phyloP scores from a whole-genome alignment of 1,140 invertebrate genomes.

The Ceratitis capitata region DNA sequence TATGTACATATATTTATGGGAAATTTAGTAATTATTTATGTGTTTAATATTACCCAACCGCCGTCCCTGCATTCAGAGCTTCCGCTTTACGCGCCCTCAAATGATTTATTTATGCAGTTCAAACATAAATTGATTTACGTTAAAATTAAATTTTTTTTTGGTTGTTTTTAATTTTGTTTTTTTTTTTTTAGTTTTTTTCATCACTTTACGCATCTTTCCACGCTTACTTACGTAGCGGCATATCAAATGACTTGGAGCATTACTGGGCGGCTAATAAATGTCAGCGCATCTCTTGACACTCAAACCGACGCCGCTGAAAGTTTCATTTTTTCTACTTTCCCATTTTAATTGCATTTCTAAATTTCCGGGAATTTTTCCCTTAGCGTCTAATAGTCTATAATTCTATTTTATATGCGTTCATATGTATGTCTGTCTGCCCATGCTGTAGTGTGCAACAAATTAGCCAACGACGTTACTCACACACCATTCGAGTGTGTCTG shows the following conservation, averaged over 20 bases:
- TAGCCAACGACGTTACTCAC: not conserved
- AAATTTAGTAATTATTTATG: not conserved
- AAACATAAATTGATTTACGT: not conserved
- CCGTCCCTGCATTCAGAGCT: not conserved
- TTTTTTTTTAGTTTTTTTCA: not conserved
- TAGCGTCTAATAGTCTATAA: not conserved
- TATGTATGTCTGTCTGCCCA: not conserved
- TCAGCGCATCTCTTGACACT: constrained; percentile 1
- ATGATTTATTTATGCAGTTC: constrained; percentile 9
- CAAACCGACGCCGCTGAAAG: not conserved
- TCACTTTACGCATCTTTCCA: not conserved
- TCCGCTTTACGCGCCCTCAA: not conserved
- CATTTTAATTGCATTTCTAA: not conserved
- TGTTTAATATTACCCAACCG: not conserved
- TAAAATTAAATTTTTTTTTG: not conserved
- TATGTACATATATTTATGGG: not conserved
- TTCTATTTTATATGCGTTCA: not conserved
- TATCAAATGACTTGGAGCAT: not conserved
- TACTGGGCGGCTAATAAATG: not conserved
- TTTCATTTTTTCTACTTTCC: not conserved
- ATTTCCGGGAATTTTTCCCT: not conserved
- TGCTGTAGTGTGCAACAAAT: not conserved
- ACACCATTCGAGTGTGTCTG: not conserved
- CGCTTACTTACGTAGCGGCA: not conserved
- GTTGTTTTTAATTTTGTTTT: not conserved